Conservation (phyloP, 2,113 vertebrate species). For the Aptenodytes patagonicus region DNA sequence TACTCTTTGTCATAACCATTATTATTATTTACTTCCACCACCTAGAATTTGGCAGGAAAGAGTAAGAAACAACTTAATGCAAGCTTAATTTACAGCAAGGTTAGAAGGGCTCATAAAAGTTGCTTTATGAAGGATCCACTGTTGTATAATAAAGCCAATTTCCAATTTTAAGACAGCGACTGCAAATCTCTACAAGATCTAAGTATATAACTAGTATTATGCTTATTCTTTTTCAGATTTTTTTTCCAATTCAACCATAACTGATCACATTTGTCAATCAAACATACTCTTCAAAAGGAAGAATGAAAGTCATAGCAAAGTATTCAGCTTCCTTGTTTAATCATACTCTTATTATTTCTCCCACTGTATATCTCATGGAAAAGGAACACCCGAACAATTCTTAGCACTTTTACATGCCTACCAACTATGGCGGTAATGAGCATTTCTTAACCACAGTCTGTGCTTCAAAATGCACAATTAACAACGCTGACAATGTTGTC, state of each 20-base stretch:
- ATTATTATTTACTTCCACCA: slow-evolving; percentile 23
- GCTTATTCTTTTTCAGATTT: slow-evolving; percentile 1
- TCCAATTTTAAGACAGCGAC: slow-evolving; percentile 53
- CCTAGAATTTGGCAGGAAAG: neutral
- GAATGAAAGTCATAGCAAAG: slow-evolving; percentile 51
- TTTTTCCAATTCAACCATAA: slow-evolving; percentile 16
- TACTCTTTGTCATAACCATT: neutral
- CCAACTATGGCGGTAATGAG: neutral
- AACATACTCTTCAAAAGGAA: slow-evolving; percentile 39
- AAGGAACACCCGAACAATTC: neutral
- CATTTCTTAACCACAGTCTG: neutral
- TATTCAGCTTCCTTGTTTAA: neutral
- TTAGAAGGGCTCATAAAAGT: slow-evolving; percentile 55
- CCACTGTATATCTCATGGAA: neutral
- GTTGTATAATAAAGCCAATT: slow-evolving; percentile 15
- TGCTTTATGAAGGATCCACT: slow-evolving; percentile 45
- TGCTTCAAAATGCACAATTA: neutral
- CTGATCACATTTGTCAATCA: slow-evolving; percentile 52
- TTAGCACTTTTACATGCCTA: neutral
- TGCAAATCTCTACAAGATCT: slow-evolving; percentile 51
- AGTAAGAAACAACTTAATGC: slow-evolving; percentile 42
- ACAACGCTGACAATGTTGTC: neutral
- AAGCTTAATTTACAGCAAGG: slow-evolving; percentile 57
- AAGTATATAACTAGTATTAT: slow-evolving; percentile 24
- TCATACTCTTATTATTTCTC: neutral